These are phyloP conservation scores for Ochlodes sylvanus DNA, from an alignment of 2,888 invertebrate species.

Conservation along the genomic window DNA sequence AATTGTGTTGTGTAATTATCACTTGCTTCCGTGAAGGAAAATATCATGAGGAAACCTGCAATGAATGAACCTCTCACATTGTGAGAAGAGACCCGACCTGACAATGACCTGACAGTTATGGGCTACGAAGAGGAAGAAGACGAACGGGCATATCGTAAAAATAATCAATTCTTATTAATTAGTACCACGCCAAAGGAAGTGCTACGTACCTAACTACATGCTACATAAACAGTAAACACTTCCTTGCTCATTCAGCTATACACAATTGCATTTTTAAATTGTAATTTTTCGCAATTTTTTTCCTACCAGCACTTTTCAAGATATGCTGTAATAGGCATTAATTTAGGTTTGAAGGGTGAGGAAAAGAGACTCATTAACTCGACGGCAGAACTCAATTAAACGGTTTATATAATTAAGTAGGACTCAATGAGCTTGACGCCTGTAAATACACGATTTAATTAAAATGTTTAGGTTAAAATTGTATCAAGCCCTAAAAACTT, in stretches of 20 bases:
- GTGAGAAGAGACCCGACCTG: no score
- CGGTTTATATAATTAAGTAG: slow-evolving; percentile 35
- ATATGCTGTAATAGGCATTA: slow-evolving; percentile 25
- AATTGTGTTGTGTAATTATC: no score
- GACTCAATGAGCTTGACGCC: slow-evolving; percentile 30
- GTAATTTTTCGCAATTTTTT: neutral
- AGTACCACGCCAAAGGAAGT: no score
- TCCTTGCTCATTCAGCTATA: neutral
- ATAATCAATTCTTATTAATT: no score
- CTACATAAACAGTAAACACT: neutral
- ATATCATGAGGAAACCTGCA: no score
- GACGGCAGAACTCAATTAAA: slow-evolving; percentile 34
- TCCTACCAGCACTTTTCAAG: slow-evolving; percentile 7
- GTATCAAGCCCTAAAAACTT: slow-evolving; percentile 11
- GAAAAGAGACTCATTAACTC: slow-evolving; percentile 34
- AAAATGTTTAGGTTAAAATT: slow-evolving; percentile 16
- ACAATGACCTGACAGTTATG: no score
- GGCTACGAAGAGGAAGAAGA: no score
- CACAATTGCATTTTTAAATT: neutral
- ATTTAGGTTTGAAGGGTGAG: slow-evolving; percentile 30
- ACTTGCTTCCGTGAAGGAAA: no score
- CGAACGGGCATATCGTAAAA: no score
- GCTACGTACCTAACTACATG: no score
- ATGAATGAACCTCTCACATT: no score
- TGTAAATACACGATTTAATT: slow-evolving; percentile 20